Percentiles rank a stretch among this genome's conserved stretches.
These are phyloP conservation scores for Verasper variegatus DNA, from an alignment of 2,113 vertebrate genomes.

Conservation along the genomic window DNA sequence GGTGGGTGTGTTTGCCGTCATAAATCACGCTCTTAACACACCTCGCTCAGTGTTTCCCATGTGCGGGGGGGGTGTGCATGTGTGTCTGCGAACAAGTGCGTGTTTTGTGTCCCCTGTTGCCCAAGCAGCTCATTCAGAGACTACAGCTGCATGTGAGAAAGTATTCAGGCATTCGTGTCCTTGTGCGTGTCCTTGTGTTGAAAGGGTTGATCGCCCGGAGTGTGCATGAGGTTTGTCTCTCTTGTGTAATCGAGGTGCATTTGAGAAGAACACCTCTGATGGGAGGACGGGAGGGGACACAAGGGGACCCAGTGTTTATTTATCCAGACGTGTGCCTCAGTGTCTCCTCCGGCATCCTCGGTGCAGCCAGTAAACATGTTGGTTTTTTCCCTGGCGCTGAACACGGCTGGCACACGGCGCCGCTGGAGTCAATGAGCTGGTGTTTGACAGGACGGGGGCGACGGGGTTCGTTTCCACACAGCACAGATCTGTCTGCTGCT, in stretches of 20 bases:
- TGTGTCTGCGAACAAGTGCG: constrained; percentile 24
- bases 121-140: constrained; percentile 25
- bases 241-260: constrained; percentile 24
- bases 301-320: constrained; percentile 43
- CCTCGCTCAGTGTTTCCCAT: constrained; percentile 44
- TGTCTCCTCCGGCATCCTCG: constrained; percentile 16
- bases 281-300: constrained; percentile 5
- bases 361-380: constrained; percentile 64
- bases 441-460: constrained; percentile 27
- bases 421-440: constrained; percentile 59
- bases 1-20: constrained; percentile 29
- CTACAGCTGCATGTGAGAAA: constrained; percentile 12
- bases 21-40: constrained; percentile 57
- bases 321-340: constrained; percentile 39
- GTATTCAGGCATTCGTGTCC: constrained; percentile 16
- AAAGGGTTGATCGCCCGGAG: too few relatives aligned
- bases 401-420: constrained; percentile 37
- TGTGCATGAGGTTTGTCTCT: constrained; percentile 9
- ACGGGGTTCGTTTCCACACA: constrained; percentile 8
- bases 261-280: constrained; percentile 32
- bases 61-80: constrained; percentile 17
- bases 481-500: constrained; percentile 16
- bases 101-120: constrained; percentile 37
- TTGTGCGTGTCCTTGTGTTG: too few relatives aligned
- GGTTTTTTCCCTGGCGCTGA: constrained; percentile 55